These are phyloP conservation scores for Cryptocephalus primarius DNA, from an alignment of 2,888 invertebrate genomes.

Conservation along the genomic window DNA sequence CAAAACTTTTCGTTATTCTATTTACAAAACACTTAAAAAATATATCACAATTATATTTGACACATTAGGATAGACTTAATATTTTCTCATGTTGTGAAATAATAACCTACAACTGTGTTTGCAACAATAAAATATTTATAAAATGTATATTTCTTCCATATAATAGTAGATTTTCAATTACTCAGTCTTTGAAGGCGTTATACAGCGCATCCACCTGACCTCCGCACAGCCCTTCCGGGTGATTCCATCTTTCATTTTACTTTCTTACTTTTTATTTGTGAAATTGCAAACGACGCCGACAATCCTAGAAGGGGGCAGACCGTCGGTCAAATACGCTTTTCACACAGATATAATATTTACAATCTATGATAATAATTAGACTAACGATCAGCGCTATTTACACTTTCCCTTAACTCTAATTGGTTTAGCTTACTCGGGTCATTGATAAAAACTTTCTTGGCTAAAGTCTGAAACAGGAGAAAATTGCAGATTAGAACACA, in stretches of 20 bases:
- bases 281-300: too few species aligned
- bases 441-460: conserved; percentile 70
- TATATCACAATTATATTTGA: conserved; percentile 35
- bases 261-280: too few species aligned
- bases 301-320: too few species aligned
- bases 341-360: too few species aligned
- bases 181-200: conserved; percentile 24
- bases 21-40: conserved; percentile 17
- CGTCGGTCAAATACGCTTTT: too few species aligned
- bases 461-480: conserved; percentile 50
- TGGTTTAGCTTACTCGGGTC: conserved; percentile 65
- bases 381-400: conserved; percentile 24
- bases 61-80: conserved; percentile 27
- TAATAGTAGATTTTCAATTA: conserved; percentile 21
- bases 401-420: conserved; percentile 22
- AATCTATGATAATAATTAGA: conserved; percentile 15
- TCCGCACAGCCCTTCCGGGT: too few species aligned
- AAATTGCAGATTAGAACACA: conserved; percentile 2
- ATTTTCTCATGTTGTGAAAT: conserved; percentile 10
- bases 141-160: conserved; percentile 24
- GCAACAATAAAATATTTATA: conserved; percentile 24
- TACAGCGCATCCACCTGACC: conserved; percentile 4
- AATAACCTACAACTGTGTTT: conserved; percentile 7
- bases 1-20: conserved; percentile 3
- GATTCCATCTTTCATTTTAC: too few species aligned